Evolutionary conservation across 2,797 vertebrate species (phyloP), one percentile per base, ranked within the genome.

Genomic region (Mus caroli): DNA sequence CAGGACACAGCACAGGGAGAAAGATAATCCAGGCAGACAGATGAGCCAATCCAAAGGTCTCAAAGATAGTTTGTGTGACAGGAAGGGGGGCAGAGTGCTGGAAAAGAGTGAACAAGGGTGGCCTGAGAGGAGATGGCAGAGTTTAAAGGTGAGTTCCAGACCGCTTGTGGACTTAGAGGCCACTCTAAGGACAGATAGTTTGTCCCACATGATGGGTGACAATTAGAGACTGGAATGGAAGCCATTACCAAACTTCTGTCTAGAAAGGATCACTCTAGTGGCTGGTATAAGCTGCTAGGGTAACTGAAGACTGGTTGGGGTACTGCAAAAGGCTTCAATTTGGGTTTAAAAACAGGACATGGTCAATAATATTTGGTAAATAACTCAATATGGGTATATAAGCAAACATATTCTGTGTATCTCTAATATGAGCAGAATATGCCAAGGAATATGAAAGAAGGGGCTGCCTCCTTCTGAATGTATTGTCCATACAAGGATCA

Each of bases 1-100:
- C 89, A 89, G 67, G 78, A 77, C 58, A 82, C 78, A 90, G 82
- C 67, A 69, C 90, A 91, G 37, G 85, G 73, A 19, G 67, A 86
- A 50, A 93, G 80, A 80, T 67, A 91, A 22, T 84, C 56, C 82
- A 93, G 92, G 88, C 62, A 85, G 96, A 97, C 75, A 94, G 60
- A 87, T 52, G 54, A 97, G 50, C 88, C 79, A 62, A 58, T 90
- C 46, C 67, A 80, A 91, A 96, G 71, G 91, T 40, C 34, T 58
- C 24, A 89, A 34, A 79, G 62, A 67, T 43, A 52, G 92, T 83
- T 78, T 87, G 89, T 71, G 10, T 56, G 88, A 86, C 12, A 71
- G 50, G 50, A 73, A 80, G 17, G 76, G 26, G 71, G 75, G 34
- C 52, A 17, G 69, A 40, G 86, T 89, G 64, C 89, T 50, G 17